Evolutionary conservation across 2,888 invertebrate species (phyloP).

Genomic region (Aphidoletes aphidimyza): DNA sequence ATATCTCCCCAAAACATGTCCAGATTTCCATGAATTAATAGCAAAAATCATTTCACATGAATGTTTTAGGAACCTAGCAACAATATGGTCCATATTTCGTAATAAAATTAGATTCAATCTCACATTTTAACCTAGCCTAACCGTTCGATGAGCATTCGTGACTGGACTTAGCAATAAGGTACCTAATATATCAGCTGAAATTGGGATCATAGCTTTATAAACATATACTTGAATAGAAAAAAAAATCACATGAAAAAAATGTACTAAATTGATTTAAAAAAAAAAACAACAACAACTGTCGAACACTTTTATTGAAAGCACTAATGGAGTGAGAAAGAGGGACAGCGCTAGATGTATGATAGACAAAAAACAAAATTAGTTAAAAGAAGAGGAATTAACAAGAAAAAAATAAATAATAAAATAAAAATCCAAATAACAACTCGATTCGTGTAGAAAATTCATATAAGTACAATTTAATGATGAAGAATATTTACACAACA

Average conservation of each 20-base stretch:
- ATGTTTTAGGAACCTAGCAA: too few relatives aligned
- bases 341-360: conserved; percentile 33
- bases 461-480: conserved; percentile 46
- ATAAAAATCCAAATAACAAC: conserved; percentile 7
- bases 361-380: background rate
- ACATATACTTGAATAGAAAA: conserved; percentile 58
- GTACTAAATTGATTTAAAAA: background rate
- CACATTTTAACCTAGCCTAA: background rate
- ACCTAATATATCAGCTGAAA: conserved; percentile 68
- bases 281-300: background rate
- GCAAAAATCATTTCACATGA: too few relatives aligned
- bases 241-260: conserved; percentile 6
- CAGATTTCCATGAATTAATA: too few relatives aligned
- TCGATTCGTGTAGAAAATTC: conserved; percentile 27
- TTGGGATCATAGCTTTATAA: conserved; percentile 78
- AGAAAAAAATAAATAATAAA: too few relatives aligned
- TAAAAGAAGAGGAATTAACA: too few relatives aligned
- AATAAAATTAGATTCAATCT: too few relatives aligned
- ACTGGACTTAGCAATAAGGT: conserved; percentile 67
- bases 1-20: too few relatives aligned
- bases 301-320: conserved; percentile 45
- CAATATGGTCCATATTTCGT: too few relatives aligned
- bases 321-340: background rate
- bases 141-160: conserved; percentile 65
- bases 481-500: conserved; percentile 23